Percentiles rank a stretch among this genome's conserved stretches.
Evolutionary conservation across 1,140 invertebrate genomes (phyloP).

Genomic region (Leucophenga varia): DNA sequence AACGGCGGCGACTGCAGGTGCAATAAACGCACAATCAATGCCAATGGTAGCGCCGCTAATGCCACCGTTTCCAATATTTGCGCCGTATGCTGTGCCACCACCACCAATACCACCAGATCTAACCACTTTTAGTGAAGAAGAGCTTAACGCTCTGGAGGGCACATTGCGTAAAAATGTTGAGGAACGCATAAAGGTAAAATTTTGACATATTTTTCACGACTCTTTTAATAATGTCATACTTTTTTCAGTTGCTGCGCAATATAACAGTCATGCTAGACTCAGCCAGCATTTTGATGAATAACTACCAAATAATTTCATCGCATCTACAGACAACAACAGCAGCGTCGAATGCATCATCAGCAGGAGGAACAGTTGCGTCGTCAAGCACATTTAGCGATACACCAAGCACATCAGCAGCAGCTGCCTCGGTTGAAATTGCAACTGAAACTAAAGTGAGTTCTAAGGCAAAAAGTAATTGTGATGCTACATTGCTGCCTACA

Average conservation of each 20-base stretch:
- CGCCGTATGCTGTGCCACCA: slow-evolving; percentile 62
- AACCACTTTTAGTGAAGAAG: slow-evolving; percentile 74
- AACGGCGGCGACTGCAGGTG: slow-evolving; percentile 9
- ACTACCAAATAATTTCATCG: slow-evolving; percentile 71
- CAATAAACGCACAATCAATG: slow-evolving; percentile 21
- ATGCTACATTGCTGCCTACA: too few relatives aligned
- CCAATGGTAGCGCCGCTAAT: slow-evolving; percentile 59
- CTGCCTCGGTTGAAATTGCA: slow-evolving; percentile 7
- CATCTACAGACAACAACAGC: slow-evolving; percentile 29
- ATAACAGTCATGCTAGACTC: slow-evolving; percentile 87
- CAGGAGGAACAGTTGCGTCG: not conserved
- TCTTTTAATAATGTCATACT: not conserved
- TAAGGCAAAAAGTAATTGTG: too few relatives aligned
- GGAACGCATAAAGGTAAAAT: slow-evolving; percentile 74
- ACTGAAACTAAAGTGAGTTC: slow-evolving; percentile 10
- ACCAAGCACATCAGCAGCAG: slow-evolving; percentile 54
- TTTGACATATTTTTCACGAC: not conserved
- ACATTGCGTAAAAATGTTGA: slow-evolving; percentile 83
- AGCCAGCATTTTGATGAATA: slow-evolving; percentile 84
- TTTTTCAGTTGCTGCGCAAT: slow-evolving; percentile 72
- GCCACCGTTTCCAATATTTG: slow-evolving; percentile 62
- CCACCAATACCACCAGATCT: slow-evolving; percentile 78
- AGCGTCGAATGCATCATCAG: not conserved
- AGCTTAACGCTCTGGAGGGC: slow-evolving; percentile 86
- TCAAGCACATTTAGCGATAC: slow-evolving; percentile 37